Base-by-base conservation (phyloP, 2,113 vertebrate genomes). In the Chaetops frenatus region DNA sequence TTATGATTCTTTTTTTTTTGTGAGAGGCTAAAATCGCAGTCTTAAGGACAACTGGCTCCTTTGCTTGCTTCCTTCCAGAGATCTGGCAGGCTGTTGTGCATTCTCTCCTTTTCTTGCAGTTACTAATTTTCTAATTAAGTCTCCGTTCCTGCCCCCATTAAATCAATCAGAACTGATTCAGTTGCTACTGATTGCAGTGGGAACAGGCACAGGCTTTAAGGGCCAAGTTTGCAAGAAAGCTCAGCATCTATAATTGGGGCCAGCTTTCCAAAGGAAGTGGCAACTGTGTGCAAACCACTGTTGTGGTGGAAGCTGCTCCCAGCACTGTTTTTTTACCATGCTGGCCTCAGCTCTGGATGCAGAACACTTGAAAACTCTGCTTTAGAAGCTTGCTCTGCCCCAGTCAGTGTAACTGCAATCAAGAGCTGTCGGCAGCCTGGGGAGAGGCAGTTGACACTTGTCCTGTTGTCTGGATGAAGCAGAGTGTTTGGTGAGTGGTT, bases 61-160 rank as follows among this genome's bases (percentile, higher is more conserved):
- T 86, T 62, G 25, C 65, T 85, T 76, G 19, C 42, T 54, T 94
- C n/a, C 31, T 73, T 48, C 50, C 9, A 14, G 82, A 80, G 76
- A 73, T 38, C 78, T 80, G 33, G 11, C 28, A 79, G 58, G 29
- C 74, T 78, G 31, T 64, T 92, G 64, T 47, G 18, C 69, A n/a
- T 92, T 87, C 64, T 78, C 73, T 91, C n/a, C 80, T 86, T 90
- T 82, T 74, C 60, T 90, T 73, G 81, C 64, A 94, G 85, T 78
- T 82, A 88, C 81, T 79, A 90, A 81, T 95, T 95, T 96, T 95
- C 79, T 91, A 92, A 96, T 96, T 94, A 95, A 93, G 60, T 84
- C 54, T 88, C 76, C 81, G n/a, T 73, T 71, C 50, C 66, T 91
- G 79, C 42, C 62, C 85, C 67, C 67, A 60, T 96, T 95, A 94